A percentile compares a stretch with the other conserved stretches of the same genome.
phyloP scores from a whole-genome alignment of 2,888 invertebrate species.

The Rhagonycha fulva region DNA sequence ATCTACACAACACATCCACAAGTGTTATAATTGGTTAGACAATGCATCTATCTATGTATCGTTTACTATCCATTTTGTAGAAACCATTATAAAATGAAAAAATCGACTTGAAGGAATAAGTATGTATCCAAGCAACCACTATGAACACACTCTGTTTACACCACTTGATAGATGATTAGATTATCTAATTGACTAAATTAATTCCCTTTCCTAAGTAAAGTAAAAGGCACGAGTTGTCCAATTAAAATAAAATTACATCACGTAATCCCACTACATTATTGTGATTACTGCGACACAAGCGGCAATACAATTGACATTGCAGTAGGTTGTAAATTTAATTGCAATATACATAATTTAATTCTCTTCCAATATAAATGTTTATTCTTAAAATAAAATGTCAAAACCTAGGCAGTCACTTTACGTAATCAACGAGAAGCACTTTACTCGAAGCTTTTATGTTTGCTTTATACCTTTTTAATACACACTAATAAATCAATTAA shows the following conservation, averaged over 20 bases:
- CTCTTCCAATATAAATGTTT: neutral
- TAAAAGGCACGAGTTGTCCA: slow-evolving; percentile 34
- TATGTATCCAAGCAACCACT: slow-evolving; percentile 35
- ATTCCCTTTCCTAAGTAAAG: slow-evolving; percentile 42
- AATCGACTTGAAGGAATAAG: slow-evolving; percentile 8
- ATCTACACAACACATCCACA: slow-evolving; percentile 14
- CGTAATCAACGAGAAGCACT: neutral
- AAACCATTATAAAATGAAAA: slow-evolving; percentile 18
- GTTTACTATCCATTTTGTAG: neutral
- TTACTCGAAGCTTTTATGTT: neutral
- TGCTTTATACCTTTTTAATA: neutral
- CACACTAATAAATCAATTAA: neutral
- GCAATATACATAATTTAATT: slow-evolving; percentile 24
- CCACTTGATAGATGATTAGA: slow-evolving; percentile 43
- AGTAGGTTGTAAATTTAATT: slow-evolving; percentile 23
- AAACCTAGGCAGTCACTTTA: neutral
- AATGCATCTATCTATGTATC: neutral
- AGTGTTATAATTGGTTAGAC: slow-evolving; percentile 23
- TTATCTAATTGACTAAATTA: slow-evolving; percentile 46
- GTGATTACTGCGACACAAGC: slow-evolving; percentile 23
- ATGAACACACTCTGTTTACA: slow-evolving; percentile 35
- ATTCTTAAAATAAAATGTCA: neutral
- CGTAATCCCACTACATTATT: slow-evolving; percentile 31
- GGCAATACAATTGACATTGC: slow-evolving; percentile 24
- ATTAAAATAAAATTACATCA: slow-evolving; percentile 32